A percentile compares a stretch with the other conserved stretches of the same genome.
Conservation (phyloP, 2,113 vertebrate genomes). For the Colaptes auratus region DNA sequence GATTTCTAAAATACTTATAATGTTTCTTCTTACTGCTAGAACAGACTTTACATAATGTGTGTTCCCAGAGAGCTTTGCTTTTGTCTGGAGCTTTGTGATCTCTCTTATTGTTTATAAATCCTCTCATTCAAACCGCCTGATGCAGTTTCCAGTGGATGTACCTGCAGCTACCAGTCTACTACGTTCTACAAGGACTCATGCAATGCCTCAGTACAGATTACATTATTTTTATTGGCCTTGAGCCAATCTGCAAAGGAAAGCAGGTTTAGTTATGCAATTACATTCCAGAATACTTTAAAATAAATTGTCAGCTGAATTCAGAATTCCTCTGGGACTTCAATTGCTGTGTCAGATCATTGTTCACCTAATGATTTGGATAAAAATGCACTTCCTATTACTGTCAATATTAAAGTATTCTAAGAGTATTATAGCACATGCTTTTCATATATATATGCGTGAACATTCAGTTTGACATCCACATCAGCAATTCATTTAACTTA, state of each 20-base stretch:
- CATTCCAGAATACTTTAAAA: not conserved
- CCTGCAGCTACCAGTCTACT: not conserved
- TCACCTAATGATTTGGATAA: not conserved
- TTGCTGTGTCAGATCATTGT: not conserved
- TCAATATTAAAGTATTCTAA: not conserved
- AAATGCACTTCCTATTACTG: not conserved
- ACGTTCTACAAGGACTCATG: not conserved
- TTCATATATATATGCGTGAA: not conserved
- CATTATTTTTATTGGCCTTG: not conserved
- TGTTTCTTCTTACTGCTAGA: not conserved
- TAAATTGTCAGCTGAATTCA: not conserved
- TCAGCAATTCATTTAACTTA: not conserved
- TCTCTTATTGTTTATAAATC: not conserved
- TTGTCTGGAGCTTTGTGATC: not conserved
- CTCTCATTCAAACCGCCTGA: not conserved
- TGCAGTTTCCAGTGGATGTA: not conserved
- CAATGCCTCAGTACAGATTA: not conserved
- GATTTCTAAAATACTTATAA: not conserved
- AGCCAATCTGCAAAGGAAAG: not conserved
- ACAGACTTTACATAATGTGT: not conserved
- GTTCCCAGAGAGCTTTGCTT: not conserved
- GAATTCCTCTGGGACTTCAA: not conserved
- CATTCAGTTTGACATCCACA: not conserved
- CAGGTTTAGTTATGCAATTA: not conserved
- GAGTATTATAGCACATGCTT: not conserved